Conservation (phyloP, 1,140 invertebrate genomes). For the Chelonus insularis region DNA sequence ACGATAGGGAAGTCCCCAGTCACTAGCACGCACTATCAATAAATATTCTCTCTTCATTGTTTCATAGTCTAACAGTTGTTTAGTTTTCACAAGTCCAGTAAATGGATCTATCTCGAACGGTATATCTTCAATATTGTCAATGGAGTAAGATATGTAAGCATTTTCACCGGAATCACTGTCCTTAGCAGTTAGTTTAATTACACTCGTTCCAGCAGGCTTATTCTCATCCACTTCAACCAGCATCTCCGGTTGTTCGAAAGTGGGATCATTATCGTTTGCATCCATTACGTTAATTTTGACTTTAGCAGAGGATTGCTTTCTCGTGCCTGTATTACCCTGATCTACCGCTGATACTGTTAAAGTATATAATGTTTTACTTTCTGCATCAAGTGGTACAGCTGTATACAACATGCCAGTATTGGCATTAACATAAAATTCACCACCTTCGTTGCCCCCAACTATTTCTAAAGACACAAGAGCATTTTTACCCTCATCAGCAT, state of each 20-base stretch:
- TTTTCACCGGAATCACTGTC: constrained; percentile 94
- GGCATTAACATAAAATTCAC: constrained; percentile 84
- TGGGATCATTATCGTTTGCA: constrained; percentile 90
- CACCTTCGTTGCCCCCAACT: constrained; percentile 88
- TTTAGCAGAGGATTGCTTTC: constrained; percentile 86
- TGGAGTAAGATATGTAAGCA: constrained; percentile 91
- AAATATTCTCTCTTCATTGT: constrained; percentile 82
- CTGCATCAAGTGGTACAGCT: constrained; percentile 81
- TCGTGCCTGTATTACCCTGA: constrained; percentile 79
- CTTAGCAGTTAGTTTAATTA: constrained; percentile 79
- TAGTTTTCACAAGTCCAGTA: constrained; percentile 84
- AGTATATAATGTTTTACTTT: constrained; percentile 85
- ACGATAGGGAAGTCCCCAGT: constrained; percentile 90
- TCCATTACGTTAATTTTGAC: constrained; percentile 87
- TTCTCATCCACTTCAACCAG: constrained; percentile 81
- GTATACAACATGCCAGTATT: constrained; percentile 90
- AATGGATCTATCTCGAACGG: constrained; percentile 97
- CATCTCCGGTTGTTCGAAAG: constrained; percentile 74
- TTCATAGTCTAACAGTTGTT: constrained; percentile 86
- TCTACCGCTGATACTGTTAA: constrained; percentile 90
- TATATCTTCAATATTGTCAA: constrained; percentile 84
- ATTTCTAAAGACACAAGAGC: constrained; percentile 85
- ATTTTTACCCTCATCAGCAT: constrained; percentile 81
- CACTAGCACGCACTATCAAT: constrained; percentile 84
- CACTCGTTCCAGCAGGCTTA: constrained; percentile 78